Evolutionary conservation across 2,113 vertebrate species (phyloP), one percentile per base, ranked within the genome.

Genomic region (Sphaerodactylus townsendi): DNA sequence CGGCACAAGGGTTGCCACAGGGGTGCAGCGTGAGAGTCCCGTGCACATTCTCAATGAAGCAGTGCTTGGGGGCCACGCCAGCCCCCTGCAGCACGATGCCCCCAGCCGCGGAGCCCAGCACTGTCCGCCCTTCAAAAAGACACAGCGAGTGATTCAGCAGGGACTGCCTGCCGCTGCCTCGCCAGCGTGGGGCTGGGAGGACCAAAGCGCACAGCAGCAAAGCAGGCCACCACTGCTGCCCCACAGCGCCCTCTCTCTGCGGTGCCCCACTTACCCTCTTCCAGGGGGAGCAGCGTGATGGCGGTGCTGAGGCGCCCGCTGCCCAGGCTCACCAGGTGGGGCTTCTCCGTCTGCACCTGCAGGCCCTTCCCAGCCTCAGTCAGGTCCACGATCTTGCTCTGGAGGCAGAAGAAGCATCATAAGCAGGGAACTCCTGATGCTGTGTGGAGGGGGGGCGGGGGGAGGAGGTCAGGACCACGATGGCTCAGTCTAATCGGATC

Each of bases 271-370:
- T 92, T 94, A 99, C 99, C 99, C 96, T 99, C 98, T 79, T 96
- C 96, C 91, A 99, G 94, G 0, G 99, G 99, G 84, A 99, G 95
- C 59, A 99, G 94, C 0, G 98, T 99, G 95, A 99, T 97, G 25
- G 99, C 98, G 0, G 98, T 99, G 94, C 98, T 99, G 85, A 99
- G 96, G 5, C 99, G 97, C 25, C 99, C 98, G 3, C 99, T 99
- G 93, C 99, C 98, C 90, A 99, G 92, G 95, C 99, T 99, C 85
- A 99, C 98, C 94, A 99, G 95, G 86, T 99, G 99, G 1, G 99
- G 97, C 88, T 98, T 97, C 92, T 99, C 98, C 0, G 99, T 97
- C 87, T 99, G 98, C 87, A 99, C 97, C 88, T 98, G 99, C 81
- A 99, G 92, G 17, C 97, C 97, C 92, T 98, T 98, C 84, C 98